Conservation (phyloP, 1,140 invertebrate species). For the Diploscapter pachys region DNA sequence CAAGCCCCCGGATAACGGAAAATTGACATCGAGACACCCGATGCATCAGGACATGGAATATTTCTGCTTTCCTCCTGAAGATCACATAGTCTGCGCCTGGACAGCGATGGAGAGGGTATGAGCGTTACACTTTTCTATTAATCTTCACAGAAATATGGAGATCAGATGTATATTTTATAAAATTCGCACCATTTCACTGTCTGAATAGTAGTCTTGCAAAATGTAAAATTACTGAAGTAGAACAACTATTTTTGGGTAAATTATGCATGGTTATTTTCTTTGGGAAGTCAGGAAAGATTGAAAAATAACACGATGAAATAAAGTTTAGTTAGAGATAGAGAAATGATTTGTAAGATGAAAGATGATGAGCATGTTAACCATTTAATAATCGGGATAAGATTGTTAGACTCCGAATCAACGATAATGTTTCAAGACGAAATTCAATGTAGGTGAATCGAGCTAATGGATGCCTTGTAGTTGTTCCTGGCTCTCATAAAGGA, state of each 20-base stretch:
- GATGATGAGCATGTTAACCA: too few relatives aligned
- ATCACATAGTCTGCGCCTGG: slow-evolving; percentile 62
- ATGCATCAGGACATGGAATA: slow-evolving; percentile 67
- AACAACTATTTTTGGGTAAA: too few relatives aligned
- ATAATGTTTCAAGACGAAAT: neutral
- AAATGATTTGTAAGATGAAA: too few relatives aligned
- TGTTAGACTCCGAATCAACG: too few relatives aligned
- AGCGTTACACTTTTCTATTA: slow-evolving; percentile 4
- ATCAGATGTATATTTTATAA: neutral
- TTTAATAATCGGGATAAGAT: too few relatives aligned
- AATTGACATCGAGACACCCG: slow-evolving; percentile 71
- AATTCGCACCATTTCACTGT: too few relatives aligned
- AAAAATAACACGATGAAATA: too few relatives aligned
- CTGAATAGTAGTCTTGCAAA: too few relatives aligned
- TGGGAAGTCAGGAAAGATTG: too few relatives aligned
- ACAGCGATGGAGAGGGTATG: slow-evolving; percentile 61
- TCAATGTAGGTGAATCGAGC: slow-evolving; percentile 59
- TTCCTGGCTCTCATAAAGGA: slow-evolving; percentile 74
- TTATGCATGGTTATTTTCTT: too few relatives aligned
- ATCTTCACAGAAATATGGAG: neutral
- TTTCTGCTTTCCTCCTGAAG: slow-evolving; percentile 62
- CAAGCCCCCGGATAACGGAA: slow-evolving; percentile 64
- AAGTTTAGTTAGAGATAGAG: too few relatives aligned
- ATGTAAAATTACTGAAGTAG: too few relatives aligned
- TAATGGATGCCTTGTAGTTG: slow-evolving; percentile 81